Evolutionary conservation across 2,113 vertebrate species (phyloP).

Genomic region (Cololabis saira): DNA sequence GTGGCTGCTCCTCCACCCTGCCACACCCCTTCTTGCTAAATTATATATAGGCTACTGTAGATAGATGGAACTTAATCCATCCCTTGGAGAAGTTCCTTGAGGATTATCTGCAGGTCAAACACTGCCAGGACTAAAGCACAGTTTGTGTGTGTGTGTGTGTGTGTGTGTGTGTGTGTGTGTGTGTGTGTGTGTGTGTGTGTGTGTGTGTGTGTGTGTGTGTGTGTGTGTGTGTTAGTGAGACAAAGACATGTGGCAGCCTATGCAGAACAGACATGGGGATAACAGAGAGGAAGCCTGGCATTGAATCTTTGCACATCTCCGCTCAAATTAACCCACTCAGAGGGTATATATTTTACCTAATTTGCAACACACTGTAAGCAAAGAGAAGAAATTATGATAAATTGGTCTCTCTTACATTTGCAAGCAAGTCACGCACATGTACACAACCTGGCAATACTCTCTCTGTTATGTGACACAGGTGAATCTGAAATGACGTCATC

Average conservation of each 20-base stretch:
- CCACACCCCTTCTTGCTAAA: too few relatives aligned
- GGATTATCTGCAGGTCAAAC: slow-evolving; percentile 47
- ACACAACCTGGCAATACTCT: background rate
- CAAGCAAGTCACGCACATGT: background rate
- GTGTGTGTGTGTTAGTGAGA: slow-evolving; percentile 20
- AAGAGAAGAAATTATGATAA: too few relatives aligned
- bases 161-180: slow-evolving; percentile 21
- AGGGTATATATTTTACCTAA: background rate
- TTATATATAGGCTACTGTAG: too few relatives aligned
- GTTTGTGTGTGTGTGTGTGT: slow-evolving; percentile 27
- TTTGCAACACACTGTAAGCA: too few relatives aligned
- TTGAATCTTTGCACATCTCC: slow-evolving; percentile 25
- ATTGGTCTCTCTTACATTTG: too few relatives aligned
- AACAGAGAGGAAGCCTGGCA: slow-evolving; percentile 58
- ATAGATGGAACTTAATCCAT: too few relatives aligned
- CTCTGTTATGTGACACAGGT: slow-evolving; percentile 13
- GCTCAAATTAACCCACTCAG: slow-evolving; percentile 19
- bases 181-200: slow-evolving; percentile 27
- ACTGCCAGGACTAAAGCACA: slow-evolving; percentile 17
- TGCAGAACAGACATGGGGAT: slow-evolving; percentile 50
- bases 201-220: slow-evolving; percentile 20
- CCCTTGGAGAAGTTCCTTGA: too few relatives aligned
- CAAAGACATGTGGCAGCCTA: slow-evolving; percentile 12
- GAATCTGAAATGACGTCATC: slow-evolving; percentile 40
- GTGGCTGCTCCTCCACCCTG: too few relatives aligned